Evolutionary conservation across 2,113 vertebrate genomes (phyloP), one percentile per base, ranked within the genome.

Genomic region (pig (Sus scrofa)): DNA sequence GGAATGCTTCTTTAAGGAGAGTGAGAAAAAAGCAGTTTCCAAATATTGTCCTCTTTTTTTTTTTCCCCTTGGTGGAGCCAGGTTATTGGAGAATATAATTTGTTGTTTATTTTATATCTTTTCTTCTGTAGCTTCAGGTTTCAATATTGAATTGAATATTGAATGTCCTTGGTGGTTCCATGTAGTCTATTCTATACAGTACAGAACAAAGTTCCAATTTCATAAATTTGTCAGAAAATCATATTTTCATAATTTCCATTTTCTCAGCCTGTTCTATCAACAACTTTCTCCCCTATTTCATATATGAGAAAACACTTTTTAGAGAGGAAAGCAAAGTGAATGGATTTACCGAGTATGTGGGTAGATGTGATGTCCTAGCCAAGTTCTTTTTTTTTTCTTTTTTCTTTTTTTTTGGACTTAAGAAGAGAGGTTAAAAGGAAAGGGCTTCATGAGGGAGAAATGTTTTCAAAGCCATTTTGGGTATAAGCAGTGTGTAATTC

Each of bases 361-460:
- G 3, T 10, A 26, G 39, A 60, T 60, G 24, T 34, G 12, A 39
- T 73, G 6, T 18, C 18, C 30, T 60, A 81, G 7, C 9, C 27
- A 54, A 75, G 34, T 62, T 74, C 60, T 63, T 88, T 94, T 93
- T 37, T 74, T 65, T 63, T 62, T 74, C 60, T 63, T 88, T 94
- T 93, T 37, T 74, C 60, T 63, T 44, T 74, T 65, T 63, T 88
- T 94, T 93, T 37, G 4, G 75, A 20, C 52, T 2, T 65, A 89
- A 73, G 9, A 34, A n/a, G 30, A 75, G 7, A 67, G 11, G 74
- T 24, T 14, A 0, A 9, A 68, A 87, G 26, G 9, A n/a, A 9
- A 3, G 0, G 71, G 60, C 16, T 54, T 89, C 12, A 81, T 83
- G 13, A 94, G 77, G 5, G 30, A 34, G 18, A 85, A 79, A 39